Base-by-base conservation (phyloP, 2,113 vertebrate genomes). In the Takifugu bimaculatus region DNA sequence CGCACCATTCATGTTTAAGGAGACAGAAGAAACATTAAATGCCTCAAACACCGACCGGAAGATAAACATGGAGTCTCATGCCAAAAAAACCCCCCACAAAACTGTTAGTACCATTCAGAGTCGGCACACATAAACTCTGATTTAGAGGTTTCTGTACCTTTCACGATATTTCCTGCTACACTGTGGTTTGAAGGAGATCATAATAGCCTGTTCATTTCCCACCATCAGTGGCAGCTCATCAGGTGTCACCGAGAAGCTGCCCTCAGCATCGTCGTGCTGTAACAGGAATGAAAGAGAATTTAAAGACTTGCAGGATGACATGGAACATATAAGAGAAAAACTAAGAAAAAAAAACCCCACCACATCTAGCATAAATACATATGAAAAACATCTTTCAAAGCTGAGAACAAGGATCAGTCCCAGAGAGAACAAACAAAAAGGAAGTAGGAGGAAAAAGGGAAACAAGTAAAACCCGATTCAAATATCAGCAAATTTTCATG, bases 191-290 rank as follows among this genome's bases (percentile, higher is more conserved):
- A 95, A 98, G 5, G 86, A 88, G 51, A 98, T 82, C 32, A 64
- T 59, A 14, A 96, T 82, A 66, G 84, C 69, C 59, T 65, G 78
- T 59, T 96, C 93, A 83, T 97, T 94, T 81, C 89, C 94, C 54
- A 93, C 90, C 74, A 63, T 80, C 68, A 99, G 90, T 10, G 86
- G 86, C 1, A 98, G 88, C 68, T 90, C 86, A 13, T 92, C 86
- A 52, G 96, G 95, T 6, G 91, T 86, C 63, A 94, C 93, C 45
- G 86, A 88, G 85, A 99, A 98, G 73, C 84, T 80, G 70, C 75
- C 81, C 26, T 90, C 90, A 59, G 77, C 72, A 57, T 88, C 83
- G 71, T 90, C 80, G 55, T 49, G 80, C 97, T 99, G 60, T 61
- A 63, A 78, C 20, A 73, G 0, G 5, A 55, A 57, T 5, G 2